These are phyloP conservation scores for Tadarida brasiliensis DNA, from an alignment of 2,797 vertebrate genomes.

Conservation along the genomic window DNA sequence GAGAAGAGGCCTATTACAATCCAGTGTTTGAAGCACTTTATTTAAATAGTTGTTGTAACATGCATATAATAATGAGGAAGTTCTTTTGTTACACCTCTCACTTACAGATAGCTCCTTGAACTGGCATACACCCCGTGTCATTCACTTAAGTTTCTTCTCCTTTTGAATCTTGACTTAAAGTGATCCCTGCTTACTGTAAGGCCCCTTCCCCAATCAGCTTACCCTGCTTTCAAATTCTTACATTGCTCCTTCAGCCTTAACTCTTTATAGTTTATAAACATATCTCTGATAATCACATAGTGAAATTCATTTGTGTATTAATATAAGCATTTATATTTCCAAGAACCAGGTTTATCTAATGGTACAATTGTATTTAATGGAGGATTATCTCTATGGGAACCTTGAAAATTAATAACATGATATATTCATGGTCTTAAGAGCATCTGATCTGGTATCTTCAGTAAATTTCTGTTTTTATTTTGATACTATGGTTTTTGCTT, in stretches of 20 bases:
- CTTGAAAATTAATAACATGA: not conserved
- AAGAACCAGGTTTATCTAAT: slow-evolving; percentile 33
- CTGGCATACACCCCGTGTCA: not conserved
- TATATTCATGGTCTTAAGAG: not conserved
- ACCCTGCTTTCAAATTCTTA: slow-evolving; percentile 10
- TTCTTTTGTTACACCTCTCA: not conserved
- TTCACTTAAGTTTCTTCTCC: slow-evolving; percentile 13
- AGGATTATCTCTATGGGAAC: not conserved
- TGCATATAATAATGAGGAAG: not conserved
- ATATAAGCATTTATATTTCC: not conserved
- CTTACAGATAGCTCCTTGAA: not conserved
- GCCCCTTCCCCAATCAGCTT: not conserved
- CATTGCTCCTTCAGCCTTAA: slow-evolving; percentile 23
- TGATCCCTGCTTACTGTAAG: not conserved
- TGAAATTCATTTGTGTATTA: not conserved
- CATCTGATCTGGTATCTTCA: not conserved
- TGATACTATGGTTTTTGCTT: not conserved
- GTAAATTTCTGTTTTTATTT: slow-evolving; percentile 48
- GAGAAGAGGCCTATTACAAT: not conserved
- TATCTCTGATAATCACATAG: not conserved
- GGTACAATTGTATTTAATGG: not conserved
- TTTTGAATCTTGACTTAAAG: slow-evolving; percentile 2
- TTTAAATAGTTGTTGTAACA: slow-evolving; percentile 25
- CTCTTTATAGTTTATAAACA: not conserved
- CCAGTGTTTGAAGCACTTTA: not conserved